phyloP scores from a whole-genome alignment of 2,888 invertebrate genomes.

The Pseudanteris insignis region DNA sequence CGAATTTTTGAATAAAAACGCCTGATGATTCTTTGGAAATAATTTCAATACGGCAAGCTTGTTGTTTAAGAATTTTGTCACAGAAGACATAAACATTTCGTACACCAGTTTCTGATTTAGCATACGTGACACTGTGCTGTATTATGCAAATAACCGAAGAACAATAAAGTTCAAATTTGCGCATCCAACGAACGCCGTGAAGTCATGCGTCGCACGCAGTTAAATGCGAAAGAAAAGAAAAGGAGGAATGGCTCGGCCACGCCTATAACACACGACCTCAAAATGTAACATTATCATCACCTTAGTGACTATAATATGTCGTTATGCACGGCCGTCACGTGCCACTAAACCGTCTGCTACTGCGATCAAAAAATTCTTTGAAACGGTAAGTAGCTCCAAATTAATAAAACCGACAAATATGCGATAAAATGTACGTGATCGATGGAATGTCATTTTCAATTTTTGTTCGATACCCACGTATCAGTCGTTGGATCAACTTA shows the following conservation, averaged over 20 bases:
- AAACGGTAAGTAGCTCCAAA: constrained; percentile 10
- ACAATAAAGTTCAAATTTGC: too few species aligned
- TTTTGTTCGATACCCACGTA: too few species aligned
- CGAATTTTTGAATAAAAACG: too few species aligned
- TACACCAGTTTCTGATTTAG: too few species aligned
- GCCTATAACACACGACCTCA: constrained; percentile 34
- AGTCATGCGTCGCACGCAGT: constrained; percentile 15
- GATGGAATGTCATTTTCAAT: constrained; percentile 7
- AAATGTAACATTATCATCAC: constrained; percentile 40
- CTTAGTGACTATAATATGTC: constrained; percentile 37
- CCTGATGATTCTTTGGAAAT: too few species aligned
- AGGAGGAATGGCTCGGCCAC: constrained; percentile 25
- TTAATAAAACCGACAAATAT: constrained; percentile 19
- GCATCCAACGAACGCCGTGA: too few species aligned
- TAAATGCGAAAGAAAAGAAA: constrained; percentile 33
- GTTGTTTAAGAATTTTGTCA: too few species aligned
- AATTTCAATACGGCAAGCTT: too few species aligned
- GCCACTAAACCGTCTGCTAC: constrained; percentile 31
- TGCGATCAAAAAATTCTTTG: constrained; percentile 16
- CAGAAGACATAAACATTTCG: too few species aligned
- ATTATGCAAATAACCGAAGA: neutral
- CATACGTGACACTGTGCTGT: too few species aligned
- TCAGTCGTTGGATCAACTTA: too few species aligned
- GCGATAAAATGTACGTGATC: constrained; percentile 11
- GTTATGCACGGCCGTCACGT: constrained; percentile 33